A percentile compares a stretch with the other conserved stretches of the same genome.
Conservation (phyloP, 2,888 invertebrate species). For the Erebia palarica region DNA sequence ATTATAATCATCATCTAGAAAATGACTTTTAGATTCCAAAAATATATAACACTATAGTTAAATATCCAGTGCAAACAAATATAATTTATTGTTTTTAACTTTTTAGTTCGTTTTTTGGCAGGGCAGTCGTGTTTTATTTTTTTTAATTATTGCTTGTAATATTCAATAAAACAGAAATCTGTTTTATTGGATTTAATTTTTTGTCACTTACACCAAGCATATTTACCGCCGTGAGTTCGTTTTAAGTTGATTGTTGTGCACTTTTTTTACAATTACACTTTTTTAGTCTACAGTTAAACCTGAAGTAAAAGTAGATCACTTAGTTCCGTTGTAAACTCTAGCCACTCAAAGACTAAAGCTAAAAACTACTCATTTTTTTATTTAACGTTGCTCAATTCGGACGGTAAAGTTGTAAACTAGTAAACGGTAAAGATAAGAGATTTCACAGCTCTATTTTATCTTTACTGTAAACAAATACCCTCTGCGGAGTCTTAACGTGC, state of each 20-base stretch:
- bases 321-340: slow-evolving; percentile 31
- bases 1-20: too few species aligned
- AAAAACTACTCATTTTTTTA: slow-evolving; percentile 19
- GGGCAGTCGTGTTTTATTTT: too few species aligned
- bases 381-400: slow-evolving; percentile 25
- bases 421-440: not conserved
- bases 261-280: not conserved
- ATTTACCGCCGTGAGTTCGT: not conserved
- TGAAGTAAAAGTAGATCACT: slow-evolving; percentile 36
- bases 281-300: slow-evolving; percentile 5
- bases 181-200: too few species aligned
- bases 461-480: too few species aligned
- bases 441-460: not conserved
- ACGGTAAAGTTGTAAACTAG: not conserved
- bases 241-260: not conserved
- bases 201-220: not conserved
- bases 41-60: too few species aligned
- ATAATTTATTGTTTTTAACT: too few species aligned
- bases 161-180: too few species aligned
- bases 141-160: too few species aligned
- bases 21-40: too few species aligned
- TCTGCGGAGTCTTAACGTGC: too few species aligned
- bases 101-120: too few species aligned
- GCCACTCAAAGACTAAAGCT: not conserved
- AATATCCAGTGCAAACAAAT: too few species aligned